Conservation (phyloP, 2,113 vertebrate species). For the Sceloporus undulatus region DNA sequence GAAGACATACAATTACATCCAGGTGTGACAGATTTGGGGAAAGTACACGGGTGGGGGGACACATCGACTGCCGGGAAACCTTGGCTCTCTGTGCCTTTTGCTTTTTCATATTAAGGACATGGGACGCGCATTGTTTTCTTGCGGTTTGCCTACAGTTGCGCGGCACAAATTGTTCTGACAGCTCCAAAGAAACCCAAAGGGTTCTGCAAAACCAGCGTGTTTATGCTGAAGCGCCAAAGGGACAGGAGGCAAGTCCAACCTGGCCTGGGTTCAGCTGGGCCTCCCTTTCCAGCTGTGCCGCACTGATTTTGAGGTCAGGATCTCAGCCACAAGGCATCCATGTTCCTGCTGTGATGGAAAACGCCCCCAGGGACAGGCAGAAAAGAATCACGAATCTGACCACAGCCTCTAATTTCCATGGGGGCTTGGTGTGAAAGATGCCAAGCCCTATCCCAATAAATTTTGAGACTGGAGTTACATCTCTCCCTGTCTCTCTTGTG, state of each 20-base stretch:
- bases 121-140: accelerated
- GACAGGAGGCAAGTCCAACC: neutral
- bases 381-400: neutral
- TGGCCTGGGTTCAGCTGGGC: conserved; percentile 30
- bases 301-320: conserved; percentile 13
- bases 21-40: neutral
- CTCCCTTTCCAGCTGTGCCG: conserved; percentile 20
- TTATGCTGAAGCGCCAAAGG: conserved; percentile 14
- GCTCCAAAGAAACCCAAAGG: conserved; percentile 47
- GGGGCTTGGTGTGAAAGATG: too few species aligned
- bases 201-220: conserved; percentile 44
- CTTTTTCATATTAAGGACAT: accelerated
- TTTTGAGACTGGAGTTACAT: too few species aligned
- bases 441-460: too few species aligned
- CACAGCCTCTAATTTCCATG: neutral
- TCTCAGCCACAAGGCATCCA: conserved; percentile 38
- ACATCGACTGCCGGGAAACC: neutral
- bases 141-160: neutral
- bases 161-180: conserved; percentile 58
- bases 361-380: neutral
- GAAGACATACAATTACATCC: neutral
- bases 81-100: neutral
- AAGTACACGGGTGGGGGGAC: neutral
- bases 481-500: too few species aligned
- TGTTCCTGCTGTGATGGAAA: conserved; percentile 7